Base-by-base conservation (phyloP, 1,140 invertebrate genomes). In the Harlomillsia oculata region DNA sequence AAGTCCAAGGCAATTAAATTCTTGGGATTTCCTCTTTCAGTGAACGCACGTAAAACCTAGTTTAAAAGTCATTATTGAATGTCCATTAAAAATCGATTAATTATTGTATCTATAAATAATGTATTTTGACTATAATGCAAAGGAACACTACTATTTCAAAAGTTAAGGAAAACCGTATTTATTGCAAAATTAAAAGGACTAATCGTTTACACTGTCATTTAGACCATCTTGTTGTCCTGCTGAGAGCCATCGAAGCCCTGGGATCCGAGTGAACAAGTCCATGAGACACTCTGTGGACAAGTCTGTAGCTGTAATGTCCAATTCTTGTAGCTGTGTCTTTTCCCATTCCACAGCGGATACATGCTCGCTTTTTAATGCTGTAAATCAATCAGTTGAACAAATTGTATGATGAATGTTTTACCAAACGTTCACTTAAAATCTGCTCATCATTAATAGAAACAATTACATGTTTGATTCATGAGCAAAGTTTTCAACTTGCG, bases 281-380 rank as follows among this genome's bases (percentile, higher is more conserved):
- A 91, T 86, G 8, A 99, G 75, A 66, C 92, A 94, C 68, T 97
- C 92, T 0, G 88, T 85, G 1, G 85, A 88, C 29, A 99, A 73
- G 72, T 99, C 95, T 0, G 95, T 99, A 0, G 89, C 96, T 0
- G 91, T 95, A 26, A 99, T 85, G 68, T 99, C 96, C 55, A 99
- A 69, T 72, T 99, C 96, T 71, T 89, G 87, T 36, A 99, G 72
- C 1, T 82, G 80, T 1, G 89, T 88, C 68, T 97, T 95, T 69
- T 99, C 94, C 97, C 97, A 99, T 67, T 98, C 93, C 1, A 97
- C 91, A 71, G 86, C 83, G 82, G 87, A 87, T 23, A 98, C 84
- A 69, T 91, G 79, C 56, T 95, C 88, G 67, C 89, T 82, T 87
- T 91, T 69, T 40, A 72, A 70, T 25, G 40, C 63, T 66, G 11